A percentile compares a stretch with the other conserved stretches of the same genome.
These are phyloP conservation scores for Acropternis orthonyx DNA, from an alignment of 2,797 vertebrate species.

Conservation along the genomic window DNA sequence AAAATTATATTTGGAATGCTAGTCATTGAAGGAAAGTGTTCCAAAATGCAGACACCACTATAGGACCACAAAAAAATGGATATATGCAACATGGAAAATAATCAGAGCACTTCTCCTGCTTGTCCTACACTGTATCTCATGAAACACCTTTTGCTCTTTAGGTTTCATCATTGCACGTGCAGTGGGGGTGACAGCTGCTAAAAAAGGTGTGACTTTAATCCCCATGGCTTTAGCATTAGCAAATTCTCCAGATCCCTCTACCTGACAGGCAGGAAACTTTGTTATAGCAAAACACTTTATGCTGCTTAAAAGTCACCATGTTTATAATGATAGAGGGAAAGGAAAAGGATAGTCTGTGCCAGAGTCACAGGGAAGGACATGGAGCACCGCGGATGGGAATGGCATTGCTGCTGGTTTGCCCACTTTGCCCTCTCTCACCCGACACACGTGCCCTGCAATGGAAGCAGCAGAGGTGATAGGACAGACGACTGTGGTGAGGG, in stretches of 20 bases:
- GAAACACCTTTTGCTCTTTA: not conserved
- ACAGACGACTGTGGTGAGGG: not conserved
- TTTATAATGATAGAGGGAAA: rapidly evolving
- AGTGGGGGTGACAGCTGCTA: not conserved
- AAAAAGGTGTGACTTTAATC: not conserved
- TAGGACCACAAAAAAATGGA: not conserved
- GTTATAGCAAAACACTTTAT: not conserved
- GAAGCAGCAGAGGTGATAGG: not conserved
- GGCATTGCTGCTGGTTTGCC: not conserved
- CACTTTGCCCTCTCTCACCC: not conserved
- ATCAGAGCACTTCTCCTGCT: not conserved
- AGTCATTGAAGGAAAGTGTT: not conserved
- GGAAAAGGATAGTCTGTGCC: not conserved
- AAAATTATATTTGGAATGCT: not conserved
- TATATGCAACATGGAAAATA: slow-evolving; percentile 17
- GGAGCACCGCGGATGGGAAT: rapidly evolving
- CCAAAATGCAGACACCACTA: slow-evolving; percentile 10
- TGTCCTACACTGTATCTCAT: not conserved
- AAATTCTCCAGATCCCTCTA: not conserved
- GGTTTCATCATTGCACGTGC: not conserved
- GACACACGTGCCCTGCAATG: too few species aligned
- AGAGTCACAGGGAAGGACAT: not conserved
- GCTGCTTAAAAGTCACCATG: not conserved
- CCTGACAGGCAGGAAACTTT: not conserved
- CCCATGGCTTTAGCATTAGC: not conserved